Evolutionary conservation across 1,140 invertebrate species (phyloP), one percentile per base, ranked within the genome.

Genomic region (Eriocheir sinensis): DNA sequence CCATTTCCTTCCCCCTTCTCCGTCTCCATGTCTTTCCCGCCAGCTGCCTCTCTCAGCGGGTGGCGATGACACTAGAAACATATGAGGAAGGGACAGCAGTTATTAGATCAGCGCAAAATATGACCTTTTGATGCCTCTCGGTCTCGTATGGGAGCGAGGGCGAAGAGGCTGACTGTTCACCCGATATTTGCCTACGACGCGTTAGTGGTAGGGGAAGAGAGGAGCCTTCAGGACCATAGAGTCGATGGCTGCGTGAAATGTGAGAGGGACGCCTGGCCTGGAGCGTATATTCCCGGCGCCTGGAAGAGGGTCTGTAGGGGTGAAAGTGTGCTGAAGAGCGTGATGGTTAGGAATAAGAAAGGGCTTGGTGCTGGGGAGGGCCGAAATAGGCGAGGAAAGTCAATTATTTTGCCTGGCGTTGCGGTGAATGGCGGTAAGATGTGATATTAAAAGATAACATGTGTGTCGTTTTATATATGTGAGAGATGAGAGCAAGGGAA

Each of bases 81-180:
- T n/a, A 72, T 72, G 60, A 72, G 27, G 60, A n/a, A 72, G 60
- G 60, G 60, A 21, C 60, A 72, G 21, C 60, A 72, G 60, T 72
- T 72, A 72, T 72, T 72, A 72, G 60, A 72, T 72, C 60, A 72
- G 60, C 8, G 60, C 60, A 72, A 72, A 72, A 72, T 72, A 72
- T 72, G 60, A n/a, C 60, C 60, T 72, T 72, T 72, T 72, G 60
- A 72, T 72, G 60, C 60, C 60, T 72, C 48, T 72, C 27, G 8
- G 27, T 8, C 60, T 72, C 21, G 60, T 72, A n/a, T 72, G n/a
- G 60, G 60, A n/a, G 60, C 27, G 60, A 72, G 60, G 60, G 60
- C n/a, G 60, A n/a, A 72, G 60, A 72, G 60, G 60, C 60, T 72
- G 60, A 72, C 60, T 72, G 60, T 72, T 21, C 60, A 72, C 60